phyloP scores from a whole-genome alignment of 2,888 invertebrate species.

The Tuta absoluta region DNA sequence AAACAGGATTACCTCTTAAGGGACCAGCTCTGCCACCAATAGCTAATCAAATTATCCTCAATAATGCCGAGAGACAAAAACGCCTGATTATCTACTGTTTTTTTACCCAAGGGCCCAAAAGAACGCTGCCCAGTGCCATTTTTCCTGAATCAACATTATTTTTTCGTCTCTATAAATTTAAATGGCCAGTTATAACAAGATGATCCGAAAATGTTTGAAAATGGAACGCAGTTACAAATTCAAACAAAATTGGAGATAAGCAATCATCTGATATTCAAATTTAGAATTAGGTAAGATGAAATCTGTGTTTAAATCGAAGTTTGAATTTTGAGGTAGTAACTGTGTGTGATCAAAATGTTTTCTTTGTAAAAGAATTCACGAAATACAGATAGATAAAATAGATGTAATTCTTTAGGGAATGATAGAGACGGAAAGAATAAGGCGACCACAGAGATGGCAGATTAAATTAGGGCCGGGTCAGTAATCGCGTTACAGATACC shows the following conservation, averaged over 20 bases:
- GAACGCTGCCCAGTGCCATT: conserved; percentile 59
- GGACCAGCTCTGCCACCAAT: conserved; percentile 68
- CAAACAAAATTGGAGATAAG: conserved; percentile 4
- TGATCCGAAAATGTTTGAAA: conserved; percentile 15
- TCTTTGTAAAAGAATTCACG: not conserved
- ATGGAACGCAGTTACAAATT: conserved; percentile 4
- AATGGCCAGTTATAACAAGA: conserved; percentile 19
- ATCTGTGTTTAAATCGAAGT: not conserved
- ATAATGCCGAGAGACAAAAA: conserved; percentile 74
- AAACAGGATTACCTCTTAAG: conserved; percentile 71
- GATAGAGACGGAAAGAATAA: conserved; percentile 50
- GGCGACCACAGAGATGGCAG: conserved; percentile 61
- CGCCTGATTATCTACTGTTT: conserved; percentile 71
- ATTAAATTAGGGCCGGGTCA: conserved; percentile 79
- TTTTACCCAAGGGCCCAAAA: conserved; percentile 57
- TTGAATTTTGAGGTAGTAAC: not conserved
- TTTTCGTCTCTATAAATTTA: conserved; percentile 9
- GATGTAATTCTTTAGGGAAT: conserved; percentile 46
- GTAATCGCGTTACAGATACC: conserved; percentile 79
- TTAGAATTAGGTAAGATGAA: not conserved
- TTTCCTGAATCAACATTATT: conserved; percentile 36
- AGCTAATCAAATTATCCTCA: conserved; percentile 74
- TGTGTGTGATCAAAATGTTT: not conserved
- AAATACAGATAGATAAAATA: not conserved
- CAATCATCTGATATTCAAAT: conserved; percentile 1